Conservation (phyloP, 2,888 invertebrate genomes). For the Idaea aversata region DNA sequence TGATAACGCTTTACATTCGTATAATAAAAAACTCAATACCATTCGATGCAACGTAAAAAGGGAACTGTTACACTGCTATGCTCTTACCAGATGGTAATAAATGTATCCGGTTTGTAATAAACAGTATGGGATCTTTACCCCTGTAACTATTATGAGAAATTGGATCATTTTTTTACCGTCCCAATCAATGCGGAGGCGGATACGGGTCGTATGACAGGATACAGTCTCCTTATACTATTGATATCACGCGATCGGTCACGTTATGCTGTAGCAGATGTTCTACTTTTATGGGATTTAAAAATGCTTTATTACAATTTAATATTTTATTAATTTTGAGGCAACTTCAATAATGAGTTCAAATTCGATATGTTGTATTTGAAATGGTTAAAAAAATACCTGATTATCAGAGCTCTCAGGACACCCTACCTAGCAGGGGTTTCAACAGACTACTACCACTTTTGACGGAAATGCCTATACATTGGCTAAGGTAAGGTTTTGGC, state of each 20-base stretch:
- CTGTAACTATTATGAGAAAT: constrained; percentile 72
- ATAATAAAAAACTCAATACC: constrained; percentile 14
- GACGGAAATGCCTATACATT: no score
- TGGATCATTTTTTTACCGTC: constrained; percentile 70
- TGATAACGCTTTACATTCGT: constrained; percentile 46
- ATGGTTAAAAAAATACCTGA: no score
- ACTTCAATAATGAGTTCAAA: no score
- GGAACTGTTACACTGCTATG: constrained; percentile 38
- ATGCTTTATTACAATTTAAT: constrained; percentile 76
- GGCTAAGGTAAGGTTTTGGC: no score
- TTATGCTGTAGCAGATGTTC: constrained; percentile 65
- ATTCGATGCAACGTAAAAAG: constrained; percentile 7
- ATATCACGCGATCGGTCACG: constrained; percentile 69
- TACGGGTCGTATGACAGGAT: constrained; percentile 77
- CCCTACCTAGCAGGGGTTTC: no score
- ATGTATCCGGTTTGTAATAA: constrained; percentile 76
- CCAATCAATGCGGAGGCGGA: constrained; percentile 73
- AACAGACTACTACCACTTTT: no score
- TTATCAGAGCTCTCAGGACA: no score
- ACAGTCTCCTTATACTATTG: constrained; percentile 60
- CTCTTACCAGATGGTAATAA: constrained; percentile 64
- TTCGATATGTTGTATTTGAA: no score
- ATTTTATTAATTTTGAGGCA: constrained; percentile 66
- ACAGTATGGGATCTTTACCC: constrained; percentile 65
- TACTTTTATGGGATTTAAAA: constrained; percentile 24